These are phyloP conservation scores for Alectura lathami DNA, from an alignment of 2,113 vertebrate genomes.

Conservation along the genomic window DNA sequence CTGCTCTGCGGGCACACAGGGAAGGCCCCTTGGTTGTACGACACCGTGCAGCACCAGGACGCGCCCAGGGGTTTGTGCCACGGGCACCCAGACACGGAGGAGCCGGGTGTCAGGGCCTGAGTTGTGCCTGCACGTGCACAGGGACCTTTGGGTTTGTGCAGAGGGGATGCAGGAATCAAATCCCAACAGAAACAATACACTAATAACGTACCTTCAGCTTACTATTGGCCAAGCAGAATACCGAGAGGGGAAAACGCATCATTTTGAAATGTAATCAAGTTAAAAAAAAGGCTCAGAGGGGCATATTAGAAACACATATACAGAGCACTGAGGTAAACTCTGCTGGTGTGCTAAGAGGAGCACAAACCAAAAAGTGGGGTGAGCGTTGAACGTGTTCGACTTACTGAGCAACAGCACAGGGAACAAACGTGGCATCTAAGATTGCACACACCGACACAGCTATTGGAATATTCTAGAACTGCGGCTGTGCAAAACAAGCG, in stretches of 20 bases:
- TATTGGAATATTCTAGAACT: neutral
- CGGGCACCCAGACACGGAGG: neutral
- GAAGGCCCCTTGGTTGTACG: neutral
- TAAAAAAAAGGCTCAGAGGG: neutral
- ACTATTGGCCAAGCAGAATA: neutral
- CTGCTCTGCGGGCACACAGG: neutral
- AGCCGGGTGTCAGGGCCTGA: accelerated
- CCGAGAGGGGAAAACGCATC: accelerated
- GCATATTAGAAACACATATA: neutral
- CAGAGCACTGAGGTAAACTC: neutral
- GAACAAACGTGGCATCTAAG: neutral
- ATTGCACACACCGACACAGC: neutral
- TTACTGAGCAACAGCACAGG: neutral
- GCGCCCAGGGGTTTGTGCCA: accelerated
- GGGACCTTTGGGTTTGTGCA: neutral
- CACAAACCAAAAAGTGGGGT: neutral
- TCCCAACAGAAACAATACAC: neutral
- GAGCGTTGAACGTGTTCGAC: neutral
- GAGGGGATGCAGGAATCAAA: neutral
- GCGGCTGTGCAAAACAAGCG: neutral
- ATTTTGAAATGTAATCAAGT: neutral
- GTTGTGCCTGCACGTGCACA: neutral
- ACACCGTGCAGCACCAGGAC: neutral
- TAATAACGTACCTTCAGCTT: neutral
- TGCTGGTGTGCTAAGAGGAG: neutral